Conservation (phyloP, 1,140 invertebrate genomes). For the Sycophaga agraensis region DNA sequence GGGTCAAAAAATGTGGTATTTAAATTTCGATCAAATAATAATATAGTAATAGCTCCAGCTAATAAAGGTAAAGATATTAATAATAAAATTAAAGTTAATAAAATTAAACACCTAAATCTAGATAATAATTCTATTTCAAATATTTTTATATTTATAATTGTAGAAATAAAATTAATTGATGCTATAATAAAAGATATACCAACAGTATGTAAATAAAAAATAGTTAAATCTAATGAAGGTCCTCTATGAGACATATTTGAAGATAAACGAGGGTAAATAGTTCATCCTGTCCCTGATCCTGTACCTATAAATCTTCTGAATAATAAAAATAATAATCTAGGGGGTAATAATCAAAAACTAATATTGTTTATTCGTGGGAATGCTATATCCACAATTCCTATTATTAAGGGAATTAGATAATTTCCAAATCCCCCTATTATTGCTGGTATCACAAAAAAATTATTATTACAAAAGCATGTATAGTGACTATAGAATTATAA, state of each 20-base stretch:
- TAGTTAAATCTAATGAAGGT: slow-evolving; percentile 66
- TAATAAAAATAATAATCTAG: slow-evolving; percentile 64
- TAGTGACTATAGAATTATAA: slow-evolving; percentile 73
- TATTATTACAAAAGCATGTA: slow-evolving; percentile 78
- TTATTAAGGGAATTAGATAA: slow-evolving; percentile 73
- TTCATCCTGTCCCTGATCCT: slow-evolving; percentile 68
- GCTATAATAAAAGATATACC: slow-evolving; percentile 70
- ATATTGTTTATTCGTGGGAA: slow-evolving; percentile 79
- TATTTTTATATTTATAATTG: no score
- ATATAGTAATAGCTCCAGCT: no score
- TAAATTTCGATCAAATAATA: no score
- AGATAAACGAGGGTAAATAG: slow-evolving; percentile 69
- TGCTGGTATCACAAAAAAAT: slow-evolving; percentile 76
- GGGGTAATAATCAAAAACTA: slow-evolving; percentile 72
- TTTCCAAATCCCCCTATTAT: slow-evolving; percentile 80
- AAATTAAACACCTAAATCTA: no score
- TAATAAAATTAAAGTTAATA: no score
- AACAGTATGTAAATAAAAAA: slow-evolving; percentile 69
- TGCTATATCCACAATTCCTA: slow-evolving; percentile 72
- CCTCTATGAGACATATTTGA: slow-evolving; percentile 60
- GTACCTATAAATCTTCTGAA: slow-evolving; percentile 61
- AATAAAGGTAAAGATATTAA: no score
- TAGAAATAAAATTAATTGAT: slow-evolving; percentile 70
- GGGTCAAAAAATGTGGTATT: no score
- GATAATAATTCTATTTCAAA: no score